phyloP scores from a whole-genome alignment of 1,140 invertebrate species.

The Delia radicum region DNA sequence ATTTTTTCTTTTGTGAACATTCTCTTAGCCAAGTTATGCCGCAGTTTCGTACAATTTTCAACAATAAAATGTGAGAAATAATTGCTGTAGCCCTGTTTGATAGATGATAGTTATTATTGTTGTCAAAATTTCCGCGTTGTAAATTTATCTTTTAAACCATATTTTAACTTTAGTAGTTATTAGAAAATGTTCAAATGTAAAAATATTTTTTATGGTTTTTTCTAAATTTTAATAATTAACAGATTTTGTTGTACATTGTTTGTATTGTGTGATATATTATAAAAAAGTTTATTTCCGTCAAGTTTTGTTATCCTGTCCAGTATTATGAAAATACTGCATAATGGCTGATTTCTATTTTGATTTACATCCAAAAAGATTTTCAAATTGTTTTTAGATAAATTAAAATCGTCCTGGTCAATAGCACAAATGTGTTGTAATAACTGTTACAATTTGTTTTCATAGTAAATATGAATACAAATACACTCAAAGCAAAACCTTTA shows the following conservation, averaged over 20 bases:
- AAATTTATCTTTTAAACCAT: background rate
- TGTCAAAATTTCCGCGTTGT: constrained; percentile 6
- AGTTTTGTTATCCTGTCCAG: background rate
- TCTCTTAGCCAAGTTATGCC: constrained; percentile 7
- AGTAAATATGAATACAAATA: no score
- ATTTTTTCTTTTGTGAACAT: background rate
- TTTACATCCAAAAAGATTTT: background rate
- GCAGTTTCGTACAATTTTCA: background rate
- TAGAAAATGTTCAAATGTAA: background rate
- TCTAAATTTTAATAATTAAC: background rate
- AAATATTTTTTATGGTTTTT: background rate
- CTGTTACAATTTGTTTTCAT: no score
- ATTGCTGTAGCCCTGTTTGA: background rate
- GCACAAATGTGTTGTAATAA: no score
- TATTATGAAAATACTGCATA: constrained; percentile 5
- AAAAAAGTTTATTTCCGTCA: background rate
- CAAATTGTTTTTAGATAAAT: background rate
- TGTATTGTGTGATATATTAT: background rate
- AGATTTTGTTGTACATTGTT: background rate
- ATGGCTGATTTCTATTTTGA: background rate
- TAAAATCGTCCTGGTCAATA: background rate
- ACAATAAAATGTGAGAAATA: constrained; percentile 1
- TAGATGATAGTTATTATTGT: background rate
- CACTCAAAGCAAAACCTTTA: no score
- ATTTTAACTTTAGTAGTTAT: background rate